phyloP scores from a whole-genome alignment of 2,797 vertebrate genomes.

The Lagocephalus sceleratus region DNA sequence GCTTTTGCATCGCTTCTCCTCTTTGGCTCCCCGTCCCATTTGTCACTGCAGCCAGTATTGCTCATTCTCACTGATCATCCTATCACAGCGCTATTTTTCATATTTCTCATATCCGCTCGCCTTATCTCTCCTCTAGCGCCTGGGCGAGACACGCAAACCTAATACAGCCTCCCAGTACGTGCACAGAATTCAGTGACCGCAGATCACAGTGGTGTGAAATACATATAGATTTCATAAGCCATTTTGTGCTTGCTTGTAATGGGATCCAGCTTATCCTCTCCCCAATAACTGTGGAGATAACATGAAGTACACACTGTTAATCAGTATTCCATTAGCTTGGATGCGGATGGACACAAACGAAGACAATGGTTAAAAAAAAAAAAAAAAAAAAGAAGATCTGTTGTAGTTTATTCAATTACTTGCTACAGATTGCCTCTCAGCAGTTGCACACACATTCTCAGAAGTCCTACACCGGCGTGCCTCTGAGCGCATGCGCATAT shows the following conservation, averaged over 20 bases:
- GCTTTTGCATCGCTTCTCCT: slow-evolving; percentile 67
- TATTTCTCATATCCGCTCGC: slow-evolving; percentile 79
- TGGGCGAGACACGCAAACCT: slow-evolving; percentile 75
- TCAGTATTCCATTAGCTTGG: slow-evolving; percentile 48
- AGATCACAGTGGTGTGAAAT: slow-evolving; percentile 69
- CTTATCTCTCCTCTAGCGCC: slow-evolving; percentile 71
- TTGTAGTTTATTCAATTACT: too few relatives aligned
- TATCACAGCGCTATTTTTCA: slow-evolving; percentile 77
- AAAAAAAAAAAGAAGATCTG: too few relatives aligned
- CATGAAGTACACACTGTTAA: slow-evolving; percentile 51
- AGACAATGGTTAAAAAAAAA: slow-evolving; percentile 15
- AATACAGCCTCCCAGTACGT: slow-evolving; percentile 70
- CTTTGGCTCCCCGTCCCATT: slow-evolving; percentile 72
- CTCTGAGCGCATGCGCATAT: background rate
- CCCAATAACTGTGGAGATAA: slow-evolving; percentile 65
- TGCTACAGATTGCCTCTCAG: background rate
- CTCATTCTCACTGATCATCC: slow-evolving; percentile 76
- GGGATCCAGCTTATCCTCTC: slow-evolving; percentile 64
- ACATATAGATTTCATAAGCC: slow-evolving; percentile 72
- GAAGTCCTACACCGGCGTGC: background rate
- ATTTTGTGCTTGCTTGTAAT: slow-evolving; percentile 67
- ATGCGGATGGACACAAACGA: slow-evolving; percentile 46
- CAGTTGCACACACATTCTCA: slow-evolving; percentile 4
- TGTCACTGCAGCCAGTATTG: slow-evolving; percentile 65
- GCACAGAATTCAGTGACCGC: slow-evolving; percentile 63